A percentile compares a stretch with the other conserved stretches of the same genome.
phyloP scores from a whole-genome alignment of 1,140 invertebrate genomes.

The Ostrea edulis region DNA sequence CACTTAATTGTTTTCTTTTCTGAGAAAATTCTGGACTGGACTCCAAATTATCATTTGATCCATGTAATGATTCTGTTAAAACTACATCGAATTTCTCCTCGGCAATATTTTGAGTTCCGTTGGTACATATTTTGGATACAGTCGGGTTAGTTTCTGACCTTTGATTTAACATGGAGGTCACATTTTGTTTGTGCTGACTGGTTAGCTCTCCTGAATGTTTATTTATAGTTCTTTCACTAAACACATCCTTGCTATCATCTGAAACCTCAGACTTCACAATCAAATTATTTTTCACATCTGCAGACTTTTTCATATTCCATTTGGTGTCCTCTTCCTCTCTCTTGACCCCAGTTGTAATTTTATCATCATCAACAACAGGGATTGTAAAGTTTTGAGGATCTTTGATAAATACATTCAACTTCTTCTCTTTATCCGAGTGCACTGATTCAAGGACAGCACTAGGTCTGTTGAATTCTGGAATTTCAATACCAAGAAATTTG shows the following conservation, averaged over 20 bases:
- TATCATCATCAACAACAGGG: background rate
- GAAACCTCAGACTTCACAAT: background rate
- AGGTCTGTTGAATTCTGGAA: conserved; percentile 66
- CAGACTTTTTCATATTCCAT: background rate
- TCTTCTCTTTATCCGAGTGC: conserved; percentile 65
- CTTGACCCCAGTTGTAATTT: background rate
- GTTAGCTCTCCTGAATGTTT: background rate
- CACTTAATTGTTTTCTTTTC: background rate
- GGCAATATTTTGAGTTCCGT: background rate
- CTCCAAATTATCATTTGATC: background rate
- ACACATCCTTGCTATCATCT: background rate
- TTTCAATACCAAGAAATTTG: conserved; percentile 65
- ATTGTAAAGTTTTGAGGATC: conserved; percentile 47
- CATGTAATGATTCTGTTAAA: background rate
- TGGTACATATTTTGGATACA: background rate
- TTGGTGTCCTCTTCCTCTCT: background rate
- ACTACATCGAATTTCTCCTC: background rate
- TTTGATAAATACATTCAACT: conserved; percentile 55
- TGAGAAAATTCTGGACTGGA: background rate
- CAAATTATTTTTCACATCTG: background rate
- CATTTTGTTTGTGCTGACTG: background rate
- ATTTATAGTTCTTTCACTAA: background rate
- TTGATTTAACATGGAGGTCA: background rate
- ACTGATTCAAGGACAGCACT: conserved; percentile 62
- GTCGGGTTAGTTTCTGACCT: background rate